Evolutionary conservation across 2,113 vertebrate species (phyloP).

Genomic region (Bettongia penicillata): DNA sequence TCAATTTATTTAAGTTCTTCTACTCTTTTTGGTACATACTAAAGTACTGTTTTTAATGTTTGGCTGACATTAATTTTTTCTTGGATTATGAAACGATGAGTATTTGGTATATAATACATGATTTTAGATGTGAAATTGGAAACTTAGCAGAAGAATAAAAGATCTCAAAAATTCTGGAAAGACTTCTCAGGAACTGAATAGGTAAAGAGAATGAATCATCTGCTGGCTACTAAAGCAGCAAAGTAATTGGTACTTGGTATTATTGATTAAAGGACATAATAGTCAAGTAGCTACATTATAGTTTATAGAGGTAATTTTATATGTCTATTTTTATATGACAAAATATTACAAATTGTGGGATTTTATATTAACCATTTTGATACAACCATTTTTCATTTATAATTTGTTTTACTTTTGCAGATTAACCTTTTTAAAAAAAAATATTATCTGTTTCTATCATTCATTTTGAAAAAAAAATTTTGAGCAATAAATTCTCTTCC

Average conservation of each 20-base stretch:
- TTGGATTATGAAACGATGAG: neutral
- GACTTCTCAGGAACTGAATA: neutral
- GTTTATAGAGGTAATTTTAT: neutral
- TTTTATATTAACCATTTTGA: too few species aligned
- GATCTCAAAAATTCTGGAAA: neutral
- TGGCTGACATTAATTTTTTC: neutral
- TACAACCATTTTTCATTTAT: neutral
- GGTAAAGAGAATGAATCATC: neutral
- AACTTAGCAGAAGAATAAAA: neutral
- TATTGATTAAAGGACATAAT: neutral
- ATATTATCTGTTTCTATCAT: neutral
- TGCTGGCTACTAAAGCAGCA: neutral
- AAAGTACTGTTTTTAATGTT: neutral
- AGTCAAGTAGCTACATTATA: neutral
- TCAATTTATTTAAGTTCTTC: neutral
- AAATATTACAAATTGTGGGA: neutral
- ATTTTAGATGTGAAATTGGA: neutral
- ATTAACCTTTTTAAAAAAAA: neutral
- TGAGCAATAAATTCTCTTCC: neutral
- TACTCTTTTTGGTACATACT: neutral
- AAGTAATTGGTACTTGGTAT: neutral
- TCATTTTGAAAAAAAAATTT: neutral
- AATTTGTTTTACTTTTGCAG: neutral
- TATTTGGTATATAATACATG: neutral
- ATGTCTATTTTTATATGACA: too few species aligned